Evolutionary conservation across 2,113 vertebrate genomes (phyloP).

Genomic region (Nannobrachium achirus): DNA sequence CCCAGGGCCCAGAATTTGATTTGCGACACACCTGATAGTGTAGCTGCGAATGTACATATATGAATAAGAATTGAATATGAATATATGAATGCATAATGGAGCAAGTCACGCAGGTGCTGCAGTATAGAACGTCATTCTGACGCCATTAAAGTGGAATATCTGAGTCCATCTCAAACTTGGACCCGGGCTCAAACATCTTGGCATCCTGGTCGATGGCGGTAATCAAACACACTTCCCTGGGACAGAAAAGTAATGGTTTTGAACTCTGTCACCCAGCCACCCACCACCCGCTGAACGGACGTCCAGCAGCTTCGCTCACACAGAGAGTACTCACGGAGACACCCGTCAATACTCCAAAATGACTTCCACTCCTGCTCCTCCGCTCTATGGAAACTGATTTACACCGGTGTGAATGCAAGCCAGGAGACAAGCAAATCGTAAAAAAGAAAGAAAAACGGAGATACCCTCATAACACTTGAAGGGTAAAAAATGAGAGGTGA

Average conservation of each 20-base stretch:
- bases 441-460: constrained; percentile 5
- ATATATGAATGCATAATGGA: too few species aligned
- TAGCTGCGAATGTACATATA: too few species aligned
- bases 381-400: constrained; percentile 53
- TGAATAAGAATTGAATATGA: too few species aligned
- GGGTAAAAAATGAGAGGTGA: constrained; percentile 57
- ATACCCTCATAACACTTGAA: constrained; percentile 37
- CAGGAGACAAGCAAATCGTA: constrained; percentile 40
- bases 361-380: constrained; percentile 43
- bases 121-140: too few species aligned
- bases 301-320: constrained; percentile 84
- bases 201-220: constrained; percentile 90
- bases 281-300: too few species aligned
- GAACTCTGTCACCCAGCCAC: constrained; percentile 94
- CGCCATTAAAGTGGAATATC: too few species aligned
- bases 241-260: constrained; percentile 96
- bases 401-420: constrained; percentile 41
- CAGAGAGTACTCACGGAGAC: constrained; percentile 13
- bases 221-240: constrained; percentile 95
- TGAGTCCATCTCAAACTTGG: constrained; percentile 90
- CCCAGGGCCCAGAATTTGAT: too few species aligned
- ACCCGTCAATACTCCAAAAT: constrained; percentile 54
- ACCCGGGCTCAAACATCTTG: constrained; percentile 95
- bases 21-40: too few species aligned
- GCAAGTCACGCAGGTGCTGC: too few species aligned